A percentile compares a stretch with the other conserved stretches of the same genome.
Evolutionary conservation across 2,888 invertebrate genomes (phyloP).

Genomic region (Allophyes oxyacanthae): DNA sequence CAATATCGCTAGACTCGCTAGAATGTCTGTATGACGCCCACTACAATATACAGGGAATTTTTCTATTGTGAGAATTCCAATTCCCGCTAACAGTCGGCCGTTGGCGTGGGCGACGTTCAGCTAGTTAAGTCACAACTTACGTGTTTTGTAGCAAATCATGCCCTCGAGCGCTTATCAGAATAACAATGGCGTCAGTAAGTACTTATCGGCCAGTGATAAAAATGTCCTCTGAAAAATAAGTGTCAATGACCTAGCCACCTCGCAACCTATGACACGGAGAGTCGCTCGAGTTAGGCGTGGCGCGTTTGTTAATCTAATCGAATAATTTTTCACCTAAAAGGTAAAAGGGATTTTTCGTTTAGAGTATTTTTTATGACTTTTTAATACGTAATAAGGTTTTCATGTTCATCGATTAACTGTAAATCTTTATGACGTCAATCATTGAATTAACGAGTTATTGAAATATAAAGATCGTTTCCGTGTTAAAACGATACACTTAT

Average conservation of each 20-base stretch:
- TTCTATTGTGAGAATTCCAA: constrained; percentile 43
- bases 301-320: constrained; percentile 50
- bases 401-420: constrained; percentile 29
- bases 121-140: constrained; percentile 19
- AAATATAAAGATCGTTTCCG: constrained; percentile 36
- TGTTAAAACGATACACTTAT: constrained; percentile 18
- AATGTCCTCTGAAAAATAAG: constrained; percentile 62
- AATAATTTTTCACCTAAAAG: constrained; percentile 41
- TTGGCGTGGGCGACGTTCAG: constrained; percentile 24
- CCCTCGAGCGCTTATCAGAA: constrained; percentile 55
- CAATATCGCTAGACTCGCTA: constrained; percentile 15
- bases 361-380: constrained; percentile 19
- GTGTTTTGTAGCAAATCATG: constrained; percentile 53
- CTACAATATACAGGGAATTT: constrained; percentile 22
- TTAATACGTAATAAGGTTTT: constrained; percentile 30
- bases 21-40: constrained; percentile 45
- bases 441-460: constrained; percentile 27
- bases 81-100: constrained; percentile 17
- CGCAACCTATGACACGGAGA: constrained; percentile 58
- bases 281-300: constrained; percentile 40
- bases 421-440: constrained; percentile 44
- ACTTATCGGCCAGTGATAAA: constrained; percentile 65
- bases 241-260: constrained; percentile 59
- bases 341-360: constrained; percentile 23
- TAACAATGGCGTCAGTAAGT: constrained; percentile 58